Evolutionary conservation across 2,888 invertebrate species (phyloP), one percentile per base, ranked within the genome.

Genomic region (Strigamia crassipes): DNA sequence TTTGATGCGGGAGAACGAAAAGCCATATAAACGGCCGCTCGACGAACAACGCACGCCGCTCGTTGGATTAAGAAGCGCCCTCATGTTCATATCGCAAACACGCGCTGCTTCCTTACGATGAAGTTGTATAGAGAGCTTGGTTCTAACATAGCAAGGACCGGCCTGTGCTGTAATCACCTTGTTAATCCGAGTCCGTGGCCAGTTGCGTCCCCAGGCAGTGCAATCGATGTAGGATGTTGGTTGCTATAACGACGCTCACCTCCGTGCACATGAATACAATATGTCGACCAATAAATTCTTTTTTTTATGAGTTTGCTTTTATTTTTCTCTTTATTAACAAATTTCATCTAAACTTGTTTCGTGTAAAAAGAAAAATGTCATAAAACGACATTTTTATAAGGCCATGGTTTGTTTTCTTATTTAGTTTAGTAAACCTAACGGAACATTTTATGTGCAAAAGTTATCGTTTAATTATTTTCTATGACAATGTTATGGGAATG

Each of bases 21-120:
- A 56, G 21, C 21, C 56, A 21, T 56, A n/a, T 56, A 56, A 56
- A 56, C 18, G 56, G 56, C 18, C 56, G 80, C 80, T 41, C 46
- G 27, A 51, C 80, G 51, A 80, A 56, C 41, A 56, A 31, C 31
- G 23, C 23, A 56, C 80, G 80, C 51, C 27, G 21, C 56, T 80
- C 80, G 51, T 80, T 80, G 38, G 80, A 80, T 80, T 80, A 80
- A 80, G 51, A 18, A 56, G n/a, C 18, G 56, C 56, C 56, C 56
- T 56, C 56, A 21, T 56, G 56, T 56, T 56, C 56, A 56, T 56
- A 56, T 56, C 56, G 18, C 56, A 18, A 56, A 56, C 56, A 56
- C 56, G 56, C 56, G 56, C 56, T 56, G 21, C 56, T 56, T 27
- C 27, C 56, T 56, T 4, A 9, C 56, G 56, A 56, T 56, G 56